phyloP scores from a whole-genome alignment of 1,140 invertebrate genomes.

The Harpegnathos saltator region DNA sequence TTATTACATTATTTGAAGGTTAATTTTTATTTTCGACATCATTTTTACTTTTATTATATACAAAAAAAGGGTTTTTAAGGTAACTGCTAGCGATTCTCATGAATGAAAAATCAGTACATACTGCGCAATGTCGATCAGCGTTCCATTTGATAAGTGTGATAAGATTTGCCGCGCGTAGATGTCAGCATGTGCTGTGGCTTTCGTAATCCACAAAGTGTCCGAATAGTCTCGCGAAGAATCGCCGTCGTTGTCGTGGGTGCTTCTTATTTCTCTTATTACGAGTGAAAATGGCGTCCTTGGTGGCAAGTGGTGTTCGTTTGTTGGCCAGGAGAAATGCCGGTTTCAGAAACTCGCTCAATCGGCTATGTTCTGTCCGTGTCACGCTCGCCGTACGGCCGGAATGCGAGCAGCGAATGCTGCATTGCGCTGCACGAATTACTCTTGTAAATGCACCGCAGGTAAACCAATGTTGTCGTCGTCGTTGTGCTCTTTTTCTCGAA shows the following conservation, averaged over 20 bases:
- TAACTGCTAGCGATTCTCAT: too few relatives aligned
- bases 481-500: background rate
- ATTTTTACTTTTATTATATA: too few relatives aligned
- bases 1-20: too few relatives aligned
- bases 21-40: too few relatives aligned
- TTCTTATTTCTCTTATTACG: conserved; percentile 26
- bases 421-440: conserved; percentile 41
- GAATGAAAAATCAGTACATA: too few relatives aligned
- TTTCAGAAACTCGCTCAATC: conserved; percentile 64
- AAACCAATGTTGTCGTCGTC: conserved; percentile 50
- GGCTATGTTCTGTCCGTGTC: conserved; percentile 42
- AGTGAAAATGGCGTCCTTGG: conserved; percentile 78
- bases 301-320: conserved; percentile 65
- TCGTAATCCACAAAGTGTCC: background rate
- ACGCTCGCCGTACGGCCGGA: conserved; percentile 29
- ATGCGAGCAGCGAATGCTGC: conserved; percentile 59
- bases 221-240: background rate
- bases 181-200: conserved; percentile 9
- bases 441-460: conserved; percentile 69
- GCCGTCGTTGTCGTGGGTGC: background rate
- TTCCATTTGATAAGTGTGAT: background rate
- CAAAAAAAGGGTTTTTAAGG: too few relatives aligned
- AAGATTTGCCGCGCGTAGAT: conserved; percentile 2
- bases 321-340: conserved; percentile 74
- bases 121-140: background rate